These are phyloP conservation scores for Dryocosmus kuriphilus DNA, from an alignment of 2,888 invertebrate species.

Conservation along the genomic window DNA sequence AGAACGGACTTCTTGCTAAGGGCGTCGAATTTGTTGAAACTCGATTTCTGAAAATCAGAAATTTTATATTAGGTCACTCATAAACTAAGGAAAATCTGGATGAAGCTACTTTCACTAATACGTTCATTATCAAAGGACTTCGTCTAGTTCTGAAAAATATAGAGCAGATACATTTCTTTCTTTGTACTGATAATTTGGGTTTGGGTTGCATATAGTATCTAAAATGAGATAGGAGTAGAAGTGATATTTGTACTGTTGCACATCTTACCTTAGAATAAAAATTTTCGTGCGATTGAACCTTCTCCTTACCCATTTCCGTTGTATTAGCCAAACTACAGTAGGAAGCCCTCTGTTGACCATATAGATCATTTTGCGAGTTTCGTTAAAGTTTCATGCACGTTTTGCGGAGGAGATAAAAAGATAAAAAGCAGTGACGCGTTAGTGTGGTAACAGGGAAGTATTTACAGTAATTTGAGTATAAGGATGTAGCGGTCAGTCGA, in stretches of 20 bases:
- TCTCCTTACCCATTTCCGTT: conserved; percentile 67
- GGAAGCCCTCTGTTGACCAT: conserved; percentile 72
- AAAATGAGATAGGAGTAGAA: neutral
- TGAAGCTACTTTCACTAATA: neutral
- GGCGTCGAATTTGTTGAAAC: conserved; percentile 88
- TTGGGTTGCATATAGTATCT: neutral
- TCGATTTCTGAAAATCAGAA: conserved; percentile 83
- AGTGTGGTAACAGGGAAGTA: conserved; percentile 41
- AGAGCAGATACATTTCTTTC: neutral
- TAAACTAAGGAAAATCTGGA: neutral
- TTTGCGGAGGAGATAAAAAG: conserved; percentile 58
- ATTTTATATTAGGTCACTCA: neutral
- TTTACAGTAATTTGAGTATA: conserved; percentile 27
- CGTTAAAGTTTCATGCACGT: conserved; percentile 64
- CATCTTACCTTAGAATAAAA: conserved; percentile 26
- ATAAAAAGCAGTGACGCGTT: conserved; percentile 57
- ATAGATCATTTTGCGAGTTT: neutral
- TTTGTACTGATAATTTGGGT: neutral
- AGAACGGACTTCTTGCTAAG: conserved; percentile 84
- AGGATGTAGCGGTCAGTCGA: conserved; percentile 43
- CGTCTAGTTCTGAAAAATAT: neutral
- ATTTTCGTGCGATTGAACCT: conserved; percentile 39
- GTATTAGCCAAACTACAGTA: conserved; percentile 76
- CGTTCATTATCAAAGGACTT: neutral
- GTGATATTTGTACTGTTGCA: neutral